These are phyloP conservation scores for Ceratotherium simum DNA, from an alignment of 2,113 vertebrate genomes.

Conservation along the genomic window DNA sequence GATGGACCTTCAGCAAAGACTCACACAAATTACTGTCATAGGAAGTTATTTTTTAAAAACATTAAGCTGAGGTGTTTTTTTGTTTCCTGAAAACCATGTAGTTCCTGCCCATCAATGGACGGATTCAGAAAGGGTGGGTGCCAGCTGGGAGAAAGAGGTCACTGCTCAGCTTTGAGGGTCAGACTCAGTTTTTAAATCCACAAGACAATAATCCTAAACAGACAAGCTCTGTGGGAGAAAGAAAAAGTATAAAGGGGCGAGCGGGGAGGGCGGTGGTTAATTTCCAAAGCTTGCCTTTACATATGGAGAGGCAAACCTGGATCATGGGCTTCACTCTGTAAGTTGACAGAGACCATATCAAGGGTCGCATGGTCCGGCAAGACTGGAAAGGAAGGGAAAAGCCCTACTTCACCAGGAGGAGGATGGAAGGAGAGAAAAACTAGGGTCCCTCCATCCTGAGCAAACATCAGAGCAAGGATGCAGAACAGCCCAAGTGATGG, in stretches of 20 bases:
- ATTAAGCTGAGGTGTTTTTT: background rate
- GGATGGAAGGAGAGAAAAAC: background rate
- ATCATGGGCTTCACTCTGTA: accelerated
- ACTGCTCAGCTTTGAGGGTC: background rate
- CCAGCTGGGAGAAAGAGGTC: background rate
- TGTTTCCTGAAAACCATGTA: background rate
- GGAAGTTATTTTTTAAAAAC: constrained; percentile 14
- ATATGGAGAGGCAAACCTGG: background rate
- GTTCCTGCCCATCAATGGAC: background rate
- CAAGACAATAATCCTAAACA: background rate
- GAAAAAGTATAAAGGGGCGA: background rate
- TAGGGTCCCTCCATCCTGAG: background rate
- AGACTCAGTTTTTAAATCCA: background rate
- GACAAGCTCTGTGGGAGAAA: background rate
- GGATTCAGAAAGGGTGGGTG: background rate
- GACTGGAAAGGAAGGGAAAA: background rate
- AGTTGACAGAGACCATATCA: background rate
- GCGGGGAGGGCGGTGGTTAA: background rate
- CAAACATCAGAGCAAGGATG: background rate
- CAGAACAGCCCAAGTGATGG: background rate
- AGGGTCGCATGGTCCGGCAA: no score
- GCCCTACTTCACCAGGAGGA: background rate
- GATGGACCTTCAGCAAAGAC: background rate
- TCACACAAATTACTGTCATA: background rate
- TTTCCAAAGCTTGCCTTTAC: background rate